phyloP scores from a whole-genome alignment of 2,888 invertebrate species.

The Andrena praecox region DNA sequence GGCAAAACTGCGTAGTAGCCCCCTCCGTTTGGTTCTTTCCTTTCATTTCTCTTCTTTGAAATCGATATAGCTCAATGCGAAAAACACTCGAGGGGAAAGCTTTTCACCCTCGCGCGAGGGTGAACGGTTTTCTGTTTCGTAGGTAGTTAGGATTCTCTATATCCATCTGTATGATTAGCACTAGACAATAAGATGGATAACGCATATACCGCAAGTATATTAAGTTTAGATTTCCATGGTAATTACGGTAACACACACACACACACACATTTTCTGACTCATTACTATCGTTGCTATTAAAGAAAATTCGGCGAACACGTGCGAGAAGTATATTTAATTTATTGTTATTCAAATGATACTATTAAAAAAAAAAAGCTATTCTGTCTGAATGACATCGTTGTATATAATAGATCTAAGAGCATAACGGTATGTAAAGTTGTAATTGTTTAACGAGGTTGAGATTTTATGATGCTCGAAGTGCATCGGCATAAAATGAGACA shows the following conservation, averaged over 20 bases:
- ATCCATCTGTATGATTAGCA: constrained; percentile 70
- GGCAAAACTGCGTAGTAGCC: neutral
- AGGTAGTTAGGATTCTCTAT: constrained; percentile 74
- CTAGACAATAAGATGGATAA: constrained; percentile 68
- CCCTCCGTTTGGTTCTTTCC: constrained; percentile 27
- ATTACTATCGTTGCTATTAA: constrained; percentile 71
- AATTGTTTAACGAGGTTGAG: constrained; percentile 74
- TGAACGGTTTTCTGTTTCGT: constrained; percentile 50
- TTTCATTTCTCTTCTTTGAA: constrained; percentile 21
- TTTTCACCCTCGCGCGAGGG: constrained; percentile 26
- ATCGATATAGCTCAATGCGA: constrained; percentile 30
- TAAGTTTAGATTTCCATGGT: constrained; percentile 75
- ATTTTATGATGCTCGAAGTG: constrained; percentile 55
- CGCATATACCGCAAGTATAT: constrained; percentile 70
- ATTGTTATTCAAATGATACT: constrained; percentile 78
- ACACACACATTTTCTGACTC: constrained; percentile 71
- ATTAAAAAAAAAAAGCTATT: constrained; percentile 71
- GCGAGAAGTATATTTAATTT: constrained; percentile 81
- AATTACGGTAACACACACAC: constrained; percentile 75
- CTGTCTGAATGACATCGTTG: constrained; percentile 82
- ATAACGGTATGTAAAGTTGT: constrained; percentile 75
- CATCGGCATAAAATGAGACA: constrained; percentile 34
- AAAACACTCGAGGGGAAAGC: constrained; percentile 22
- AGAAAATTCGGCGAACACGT: constrained; percentile 67
- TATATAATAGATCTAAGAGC: constrained; percentile 82